Conservation (phyloP, 2,113 vertebrate species). For the Orycteropus afer region DNA sequence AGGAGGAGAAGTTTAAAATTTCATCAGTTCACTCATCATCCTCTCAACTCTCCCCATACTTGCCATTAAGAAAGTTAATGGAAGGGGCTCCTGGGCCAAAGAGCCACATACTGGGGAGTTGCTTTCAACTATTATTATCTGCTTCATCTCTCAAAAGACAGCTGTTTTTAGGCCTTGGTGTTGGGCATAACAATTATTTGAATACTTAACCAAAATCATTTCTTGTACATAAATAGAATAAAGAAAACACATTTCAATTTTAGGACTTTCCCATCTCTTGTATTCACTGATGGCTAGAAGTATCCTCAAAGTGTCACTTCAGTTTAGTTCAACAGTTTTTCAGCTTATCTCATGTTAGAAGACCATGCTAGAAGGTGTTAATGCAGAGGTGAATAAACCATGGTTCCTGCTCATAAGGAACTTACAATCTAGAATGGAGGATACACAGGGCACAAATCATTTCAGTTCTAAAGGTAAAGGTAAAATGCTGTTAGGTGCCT, state of each 20-base stretch:
- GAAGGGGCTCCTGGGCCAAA: background rate
- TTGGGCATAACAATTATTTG: background rate
- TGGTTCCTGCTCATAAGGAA: background rate
- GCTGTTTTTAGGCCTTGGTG: background rate
- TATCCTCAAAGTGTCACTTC: background rate
- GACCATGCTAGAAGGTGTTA: conserved; percentile 10
- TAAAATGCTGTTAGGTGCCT: background rate
- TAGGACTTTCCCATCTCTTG: background rate
- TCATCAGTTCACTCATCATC: background rate
- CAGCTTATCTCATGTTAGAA: background rate
- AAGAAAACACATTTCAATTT: background rate
- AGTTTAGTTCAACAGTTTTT: background rate
- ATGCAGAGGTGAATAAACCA: background rate
- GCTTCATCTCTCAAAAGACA: background rate
- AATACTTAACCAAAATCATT: background rate
- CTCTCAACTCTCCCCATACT: background rate
- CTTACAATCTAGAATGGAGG: background rate
- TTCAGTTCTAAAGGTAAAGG: background rate
- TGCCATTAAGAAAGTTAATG: background rate
- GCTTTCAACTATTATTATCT: background rate
- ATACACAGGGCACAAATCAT: background rate
- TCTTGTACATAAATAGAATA: background rate
- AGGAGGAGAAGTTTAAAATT: conserved; percentile 45
- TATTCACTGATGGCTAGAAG: background rate
- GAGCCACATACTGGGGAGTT: background rate